Conservation (phyloP, 2,113 vertebrate genomes). For the Rattus norvegicus region GRCr8 NC_086026.1:119340001-119340500, state of each 20-base stretch:
- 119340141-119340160: not conserved
- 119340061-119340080: not conserved
- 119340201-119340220: slow-evolving; percentile 11
- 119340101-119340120: not conserved
- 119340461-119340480: slow-evolving; percentile 30
- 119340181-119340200: not conserved
- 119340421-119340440: slow-evolving; percentile 14
- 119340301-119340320: not conserved
- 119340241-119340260: not conserved
- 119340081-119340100: slow-evolving; percentile 53
- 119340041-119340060: slow-evolving; percentile 17
- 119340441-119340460: not conserved
- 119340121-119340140: slow-evolving; percentile 8
- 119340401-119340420: slow-evolving; percentile 10
- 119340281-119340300: not conserved
- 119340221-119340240: not conserved
- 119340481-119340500: slow-evolving; percentile 13
- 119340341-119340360: not conserved
- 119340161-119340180: not conserved
- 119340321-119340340: not conserved
- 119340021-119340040: slow-evolving; percentile 16
- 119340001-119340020: slow-evolving; percentile 10
- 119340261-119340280: not conserved
- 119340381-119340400: slow-evolving; percentile 17
- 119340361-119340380: slow-evolving; percentile 28